Evolutionary conservation across 2,113 vertebrate genomes (phyloP).

Genomic region (Megaleporinus macrocephalus): DNA sequence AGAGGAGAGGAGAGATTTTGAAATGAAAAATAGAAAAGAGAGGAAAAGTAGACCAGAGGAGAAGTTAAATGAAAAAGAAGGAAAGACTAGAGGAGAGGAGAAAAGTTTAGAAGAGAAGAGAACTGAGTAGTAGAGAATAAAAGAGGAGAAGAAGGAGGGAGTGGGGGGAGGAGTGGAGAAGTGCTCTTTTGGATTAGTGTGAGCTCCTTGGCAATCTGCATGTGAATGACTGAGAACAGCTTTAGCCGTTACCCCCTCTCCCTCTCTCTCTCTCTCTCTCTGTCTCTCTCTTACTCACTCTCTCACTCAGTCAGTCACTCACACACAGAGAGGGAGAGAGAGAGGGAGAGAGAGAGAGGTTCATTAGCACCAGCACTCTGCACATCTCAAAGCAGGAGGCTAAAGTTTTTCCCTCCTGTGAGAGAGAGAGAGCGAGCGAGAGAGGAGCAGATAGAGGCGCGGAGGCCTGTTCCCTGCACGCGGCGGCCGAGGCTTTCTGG

Average conservation of each 20-base stretch:
- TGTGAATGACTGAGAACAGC: constrained; percentile 77
- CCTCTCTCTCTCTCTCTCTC: constrained; percentile 39
- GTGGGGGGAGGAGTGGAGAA: constrained; percentile 51
- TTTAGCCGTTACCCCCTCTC: constrained; percentile 64
- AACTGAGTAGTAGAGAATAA: not conserved
- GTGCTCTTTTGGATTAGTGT: constrained; percentile 73
- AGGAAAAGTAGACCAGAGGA: constrained; percentile 20
- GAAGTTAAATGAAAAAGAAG: not conserved
- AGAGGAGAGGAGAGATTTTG: too few relatives aligned
- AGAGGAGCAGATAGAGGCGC: not conserved
- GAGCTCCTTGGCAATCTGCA: constrained; percentile 79
- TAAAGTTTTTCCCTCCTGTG: constrained; percentile 18
- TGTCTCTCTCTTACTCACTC: not conserved
- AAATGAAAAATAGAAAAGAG: not conserved
- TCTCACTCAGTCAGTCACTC: constrained; percentile 33
- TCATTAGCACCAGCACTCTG: constrained; percentile 41
- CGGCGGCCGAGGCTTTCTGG: constrained; percentile 1
- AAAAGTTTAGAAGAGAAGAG: not conserved
- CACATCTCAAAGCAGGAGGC: constrained; percentile 35
- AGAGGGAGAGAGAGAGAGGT: constrained; percentile 57
- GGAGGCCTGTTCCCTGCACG: constrained; percentile 16
- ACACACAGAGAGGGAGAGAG: constrained; percentile 21
- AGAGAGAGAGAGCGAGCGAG: not conserved
- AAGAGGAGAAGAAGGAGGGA: not conserved
- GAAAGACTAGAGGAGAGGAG: constrained; percentile 20